Percentiles rank a stretch among this genome's conserved stretches.
These are phyloP conservation scores for Bubo blakistoni DNA, from an alignment of 2,113 vertebrate species.

Conservation along the genomic window DNA sequence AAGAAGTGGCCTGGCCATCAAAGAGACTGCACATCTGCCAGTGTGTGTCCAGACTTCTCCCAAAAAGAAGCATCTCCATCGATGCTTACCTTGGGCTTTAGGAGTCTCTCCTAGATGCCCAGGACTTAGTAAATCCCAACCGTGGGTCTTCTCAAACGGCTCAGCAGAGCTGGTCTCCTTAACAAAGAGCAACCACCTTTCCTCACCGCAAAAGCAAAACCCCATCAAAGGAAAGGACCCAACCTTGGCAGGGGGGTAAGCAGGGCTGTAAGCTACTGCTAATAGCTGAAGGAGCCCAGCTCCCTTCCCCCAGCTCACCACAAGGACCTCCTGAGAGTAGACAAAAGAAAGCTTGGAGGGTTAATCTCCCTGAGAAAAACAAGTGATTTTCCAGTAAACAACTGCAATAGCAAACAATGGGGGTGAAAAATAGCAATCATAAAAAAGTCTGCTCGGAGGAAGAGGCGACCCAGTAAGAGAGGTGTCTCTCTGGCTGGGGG, in stretches of 20 bases:
- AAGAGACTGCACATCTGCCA: background rate
- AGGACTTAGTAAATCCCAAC: background rate
- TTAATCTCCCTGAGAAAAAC: conserved; percentile 63
- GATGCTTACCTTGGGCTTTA: background rate
- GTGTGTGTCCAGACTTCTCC: background rate
- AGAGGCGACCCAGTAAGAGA: conserved; percentile 36
- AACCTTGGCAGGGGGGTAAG: conserved; percentile 6
- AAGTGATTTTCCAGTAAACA: conserved; percentile 67
- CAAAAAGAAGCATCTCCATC: background rate
- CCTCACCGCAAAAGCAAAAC: background rate
- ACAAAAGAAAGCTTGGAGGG: conserved; percentile 66
- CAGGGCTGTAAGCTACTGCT: conserved; percentile 45
- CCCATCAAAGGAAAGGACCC: conserved; percentile 29
- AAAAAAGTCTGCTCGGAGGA: conserved; percentile 51
- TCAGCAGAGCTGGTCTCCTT: background rate
- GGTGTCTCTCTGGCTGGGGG: conserved; percentile 11
- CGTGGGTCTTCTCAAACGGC: background rate
- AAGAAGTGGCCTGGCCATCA: background rate
- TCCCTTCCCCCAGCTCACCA: conserved; percentile 56
- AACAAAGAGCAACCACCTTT: conserved; percentile 17
- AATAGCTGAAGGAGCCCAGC: conserved; percentile 40
- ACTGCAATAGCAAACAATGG: conserved; percentile 64
- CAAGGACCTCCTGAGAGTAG: conserved; percentile 62
- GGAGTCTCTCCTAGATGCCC: background rate
- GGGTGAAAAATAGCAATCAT: conserved; percentile 56